A percentile compares a stretch with the other conserved stretches of the same genome.
These are phyloP conservation scores for Ivindomyrus marchei DNA, from an alignment of 2,113 vertebrate species.

Conservation along the genomic window DNA sequence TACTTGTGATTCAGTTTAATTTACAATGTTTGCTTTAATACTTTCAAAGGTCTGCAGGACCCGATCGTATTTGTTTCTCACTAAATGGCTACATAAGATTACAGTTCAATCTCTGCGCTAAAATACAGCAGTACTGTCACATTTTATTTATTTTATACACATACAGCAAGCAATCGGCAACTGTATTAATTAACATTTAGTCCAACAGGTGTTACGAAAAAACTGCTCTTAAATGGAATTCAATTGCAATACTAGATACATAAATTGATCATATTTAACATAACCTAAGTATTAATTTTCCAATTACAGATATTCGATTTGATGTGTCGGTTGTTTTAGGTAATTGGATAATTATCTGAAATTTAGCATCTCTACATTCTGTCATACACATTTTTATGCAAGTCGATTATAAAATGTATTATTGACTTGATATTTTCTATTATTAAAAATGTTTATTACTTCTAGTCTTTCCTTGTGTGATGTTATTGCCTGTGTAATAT, in stretches of 20 bases:
- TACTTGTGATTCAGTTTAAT: neutral
- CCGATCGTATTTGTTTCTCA: neutral
- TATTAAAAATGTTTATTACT: neutral
- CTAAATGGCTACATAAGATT: neutral
- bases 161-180: neutral
- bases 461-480: neutral
- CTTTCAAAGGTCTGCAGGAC: neutral
- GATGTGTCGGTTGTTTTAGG: neutral
- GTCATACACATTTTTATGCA: neutral
- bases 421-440: neutral
- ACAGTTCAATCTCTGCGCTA: neutral
- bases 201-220: neutral
- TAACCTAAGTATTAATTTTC: neutral
- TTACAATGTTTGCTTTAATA: neutral
- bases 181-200: neutral
- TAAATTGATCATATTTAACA: neutral
- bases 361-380: neutral
- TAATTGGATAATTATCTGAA: neutral
- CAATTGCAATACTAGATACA: neutral
- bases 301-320: neutral
- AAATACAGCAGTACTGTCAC: neutral
- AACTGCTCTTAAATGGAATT: neutral
- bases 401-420: neutral
- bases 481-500: neutral
- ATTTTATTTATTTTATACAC: neutral